These are phyloP conservation scores for Strix aluco DNA, from an alignment of 2,113 vertebrate genomes.

Conservation along the genomic window DNA sequence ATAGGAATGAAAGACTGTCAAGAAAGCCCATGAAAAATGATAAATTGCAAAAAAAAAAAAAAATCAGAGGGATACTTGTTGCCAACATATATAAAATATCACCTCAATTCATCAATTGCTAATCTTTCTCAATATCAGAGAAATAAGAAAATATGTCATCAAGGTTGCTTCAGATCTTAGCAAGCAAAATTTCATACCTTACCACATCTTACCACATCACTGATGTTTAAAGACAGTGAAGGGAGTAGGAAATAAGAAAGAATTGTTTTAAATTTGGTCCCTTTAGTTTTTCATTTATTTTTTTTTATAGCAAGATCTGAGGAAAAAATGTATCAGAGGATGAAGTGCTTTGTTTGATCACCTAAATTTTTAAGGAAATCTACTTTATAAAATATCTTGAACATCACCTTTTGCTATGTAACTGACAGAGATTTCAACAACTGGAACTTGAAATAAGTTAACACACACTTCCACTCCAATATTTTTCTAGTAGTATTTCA, in stretches of 20 bases:
- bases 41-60: background rate
- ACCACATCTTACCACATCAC: background rate
- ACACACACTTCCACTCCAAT: background rate
- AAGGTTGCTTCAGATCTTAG: background rate
- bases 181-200: background rate
- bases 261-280: background rate
- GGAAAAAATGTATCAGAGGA: background rate
- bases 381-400: background rate
- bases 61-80: background rate
- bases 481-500: background rate
- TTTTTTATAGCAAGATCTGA: background rate
- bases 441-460: background rate
- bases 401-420: background rate
- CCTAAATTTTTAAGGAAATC: background rate
- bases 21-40: background rate
- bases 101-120: background rate
- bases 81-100: background rate
- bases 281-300: background rate
- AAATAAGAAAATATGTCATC: background rate
- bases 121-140: background rate
- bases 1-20: background rate
- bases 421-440: background rate
- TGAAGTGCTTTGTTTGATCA: background rate
- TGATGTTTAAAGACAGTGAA: background rate
- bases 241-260: background rate